phyloP scores from a whole-genome alignment of 2,888 invertebrate genomes.

The Hirtodrosophila cameraria region DNA sequence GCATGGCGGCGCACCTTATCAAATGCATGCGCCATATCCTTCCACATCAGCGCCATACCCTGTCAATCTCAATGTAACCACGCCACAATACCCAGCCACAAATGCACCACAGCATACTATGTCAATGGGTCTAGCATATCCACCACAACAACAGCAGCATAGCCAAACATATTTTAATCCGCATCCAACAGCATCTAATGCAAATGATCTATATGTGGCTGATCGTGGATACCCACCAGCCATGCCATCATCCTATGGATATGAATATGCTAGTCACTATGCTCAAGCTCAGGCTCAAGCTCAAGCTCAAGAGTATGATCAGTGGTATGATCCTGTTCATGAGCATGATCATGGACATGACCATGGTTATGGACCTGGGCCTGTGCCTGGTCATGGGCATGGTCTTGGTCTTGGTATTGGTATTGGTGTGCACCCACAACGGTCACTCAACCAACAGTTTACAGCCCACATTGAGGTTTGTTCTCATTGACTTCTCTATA shows the following conservation, averaged over 20 bases:
- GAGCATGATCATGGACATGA: slow-evolving; percentile 75
- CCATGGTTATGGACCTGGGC: slow-evolving; percentile 50
- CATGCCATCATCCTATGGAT: slow-evolving; percentile 57
- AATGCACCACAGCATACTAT: slow-evolving; percentile 1
- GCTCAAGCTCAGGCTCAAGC: slow-evolving; percentile 73
- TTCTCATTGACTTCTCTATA: slow-evolving; percentile 30
- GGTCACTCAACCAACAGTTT: slow-evolving; percentile 45
- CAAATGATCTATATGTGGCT: slow-evolving; percentile 55
- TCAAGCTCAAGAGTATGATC: slow-evolving; percentile 71
- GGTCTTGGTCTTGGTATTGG: too few species aligned
- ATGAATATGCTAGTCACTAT: slow-evolving; percentile 65
- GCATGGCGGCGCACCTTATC: slow-evolving; percentile 54
- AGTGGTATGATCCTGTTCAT: slow-evolving; percentile 46
- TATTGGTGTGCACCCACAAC: slow-evolving; percentile 56
- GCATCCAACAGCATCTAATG: slow-evolving; percentile 9
- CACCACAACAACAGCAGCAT: slow-evolving; percentile 36
- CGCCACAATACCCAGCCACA: slow-evolving; percentile 24
- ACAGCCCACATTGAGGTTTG: slow-evolving; percentile 81
- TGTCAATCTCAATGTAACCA: slow-evolving; percentile 8
- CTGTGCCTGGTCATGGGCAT: slow-evolving; percentile 25
- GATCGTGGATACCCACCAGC: slow-evolving; percentile 71
- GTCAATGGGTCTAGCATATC: slow-evolving; percentile 33
- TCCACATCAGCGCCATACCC: slow-evolving; percentile 57
- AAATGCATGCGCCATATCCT: slow-evolving; percentile 54
- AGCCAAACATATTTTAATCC: slow-evolving; percentile 34